A percentile compares a stretch with the other conserved stretches of the same genome.
Conservation (phyloP, 2,888 invertebrate genomes). For the Synergus gifuensis region DNA sequence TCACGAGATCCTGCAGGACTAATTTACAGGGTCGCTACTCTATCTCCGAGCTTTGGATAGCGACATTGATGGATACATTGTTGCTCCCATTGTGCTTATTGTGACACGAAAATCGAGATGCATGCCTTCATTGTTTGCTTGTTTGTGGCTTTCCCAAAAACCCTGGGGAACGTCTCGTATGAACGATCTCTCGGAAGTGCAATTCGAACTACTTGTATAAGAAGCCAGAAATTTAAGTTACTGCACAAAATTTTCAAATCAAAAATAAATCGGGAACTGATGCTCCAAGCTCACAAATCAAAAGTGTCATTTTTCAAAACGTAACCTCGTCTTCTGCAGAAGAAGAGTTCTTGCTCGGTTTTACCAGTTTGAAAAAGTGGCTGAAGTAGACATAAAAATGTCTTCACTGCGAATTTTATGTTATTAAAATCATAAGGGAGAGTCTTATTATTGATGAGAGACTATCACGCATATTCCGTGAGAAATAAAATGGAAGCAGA, state of each 20-base stretch:
- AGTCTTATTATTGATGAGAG: background rate
- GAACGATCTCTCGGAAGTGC: slow-evolving; percentile 42
- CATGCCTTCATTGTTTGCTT: slow-evolving; percentile 70
- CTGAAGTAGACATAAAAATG: background rate
- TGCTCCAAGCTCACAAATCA: too few relatives aligned
- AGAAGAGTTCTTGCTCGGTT: too few relatives aligned
- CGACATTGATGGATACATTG: slow-evolving; percentile 74
- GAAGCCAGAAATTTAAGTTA: slow-evolving; percentile 37
- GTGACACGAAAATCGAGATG: slow-evolving; percentile 71
- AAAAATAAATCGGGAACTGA: too few relatives aligned
- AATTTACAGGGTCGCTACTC: slow-evolving; percentile 68
- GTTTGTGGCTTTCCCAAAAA: slow-evolving; percentile 65
- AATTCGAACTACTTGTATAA: slow-evolving; percentile 9
- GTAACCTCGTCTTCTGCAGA: too few relatives aligned
- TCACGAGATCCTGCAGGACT: slow-evolving; percentile 70
- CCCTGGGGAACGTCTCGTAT: slow-evolving; percentile 41
- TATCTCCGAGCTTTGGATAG: slow-evolving; percentile 59
- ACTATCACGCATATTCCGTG: slow-evolving; percentile 22
- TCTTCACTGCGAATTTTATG: background rate
- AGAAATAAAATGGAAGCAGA: slow-evolving; percentile 35
- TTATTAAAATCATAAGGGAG: background rate
- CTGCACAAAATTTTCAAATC: slow-evolving; percentile 33
- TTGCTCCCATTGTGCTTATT: slow-evolving; percentile 68
- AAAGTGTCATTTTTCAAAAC: too few relatives aligned
- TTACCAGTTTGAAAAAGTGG: too few relatives aligned